Evolutionary conservation across 2,888 invertebrate species (phyloP).

Genomic region (Saturnia japonica): DNA sequence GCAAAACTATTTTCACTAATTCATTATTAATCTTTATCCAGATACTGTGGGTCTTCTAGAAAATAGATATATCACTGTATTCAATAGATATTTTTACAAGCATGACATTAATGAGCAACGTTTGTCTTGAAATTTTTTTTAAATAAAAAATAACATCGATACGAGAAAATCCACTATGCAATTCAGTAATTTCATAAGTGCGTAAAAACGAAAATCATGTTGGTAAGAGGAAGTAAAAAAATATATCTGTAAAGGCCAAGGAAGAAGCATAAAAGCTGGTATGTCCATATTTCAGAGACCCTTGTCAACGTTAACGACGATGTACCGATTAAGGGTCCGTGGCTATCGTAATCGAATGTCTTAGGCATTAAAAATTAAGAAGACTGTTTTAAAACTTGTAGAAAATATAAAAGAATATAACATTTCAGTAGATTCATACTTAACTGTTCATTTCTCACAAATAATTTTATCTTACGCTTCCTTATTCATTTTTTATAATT

Average conservation of each 20-base stretch:
- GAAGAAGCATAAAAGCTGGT: slow-evolving; percentile 8
- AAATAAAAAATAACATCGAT: not conserved
- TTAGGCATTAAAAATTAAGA: no score
- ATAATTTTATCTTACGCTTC: not conserved
- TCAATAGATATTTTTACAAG: not conserved
- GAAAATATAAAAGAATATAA: no score
- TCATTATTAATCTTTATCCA: no score
- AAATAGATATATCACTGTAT: not conserved
- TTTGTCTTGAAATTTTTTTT: not conserved
- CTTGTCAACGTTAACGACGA: slow-evolving; percentile 20
- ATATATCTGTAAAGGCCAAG: slow-evolving; percentile 3
- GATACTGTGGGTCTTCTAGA: not conserved
- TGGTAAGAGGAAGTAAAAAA: not conserved
- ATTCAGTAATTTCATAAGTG: not conserved
- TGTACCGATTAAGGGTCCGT: slow-evolving; percentile 16
- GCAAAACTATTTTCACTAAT: no score
- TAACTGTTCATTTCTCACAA: not conserved
- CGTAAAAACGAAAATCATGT: not conserved
- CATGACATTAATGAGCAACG: not conserved
- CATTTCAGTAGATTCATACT: not conserved
- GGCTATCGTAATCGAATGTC: no score
- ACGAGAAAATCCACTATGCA: not conserved
- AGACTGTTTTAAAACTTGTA: no score
- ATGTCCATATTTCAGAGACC: slow-evolving; percentile 19
- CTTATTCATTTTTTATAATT: not conserved